Evolutionary conservation across 2,888 invertebrate genomes (phyloP), one percentile per base, ranked within the genome.

Genomic region (Congeria kusceri): DNA sequence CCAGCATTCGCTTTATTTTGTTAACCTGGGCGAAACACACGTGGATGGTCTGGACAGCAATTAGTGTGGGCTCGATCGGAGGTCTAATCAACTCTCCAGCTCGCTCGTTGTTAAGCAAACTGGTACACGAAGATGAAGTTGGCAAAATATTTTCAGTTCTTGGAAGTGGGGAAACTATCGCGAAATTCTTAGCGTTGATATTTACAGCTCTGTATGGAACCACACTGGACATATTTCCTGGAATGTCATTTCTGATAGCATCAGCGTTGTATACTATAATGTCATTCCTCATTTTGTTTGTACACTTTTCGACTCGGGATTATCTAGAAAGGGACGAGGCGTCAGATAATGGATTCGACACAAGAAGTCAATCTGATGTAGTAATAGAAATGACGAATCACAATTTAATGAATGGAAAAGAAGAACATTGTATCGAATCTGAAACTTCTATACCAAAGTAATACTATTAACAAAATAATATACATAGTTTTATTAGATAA

Each of bases 91-190:
- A 91, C 47, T 89, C 88, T 0, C 91, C 91, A 25, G 77, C 87
- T 49, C 88, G 92, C 57, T 92, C 92, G 3, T 79, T 92, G 20
- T 85, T 92, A 53, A 92, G 91, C 74, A 92, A 92, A 83, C 78
- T 87, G 23, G 90, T 92, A 5, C 77, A 84, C n/a, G 91, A 92
- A 64, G 86, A 90, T 58, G 92, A 92, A 76, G 84, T 92, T 9
- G 92, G 92, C 0, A 92, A 92, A 77, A 85, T 89, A 47, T 92
- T 92, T 73, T 89, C 92, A 9, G 79, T 92, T 25, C 69, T 92
- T 32, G 91, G 91, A 28, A 88, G 90, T 66, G 89, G 89, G 0
- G 93, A 93, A 75, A 92, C 93, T 1, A 71, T 91, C 20, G 88
- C 92, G 9, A 92, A 89, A 75, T 86, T 93, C 27, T 58, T 92